Evolutionary conservation across 2,113 vertebrate genomes (phyloP), one percentile per base, ranked within the genome.

Genomic region (Motacilla alba): DNA sequence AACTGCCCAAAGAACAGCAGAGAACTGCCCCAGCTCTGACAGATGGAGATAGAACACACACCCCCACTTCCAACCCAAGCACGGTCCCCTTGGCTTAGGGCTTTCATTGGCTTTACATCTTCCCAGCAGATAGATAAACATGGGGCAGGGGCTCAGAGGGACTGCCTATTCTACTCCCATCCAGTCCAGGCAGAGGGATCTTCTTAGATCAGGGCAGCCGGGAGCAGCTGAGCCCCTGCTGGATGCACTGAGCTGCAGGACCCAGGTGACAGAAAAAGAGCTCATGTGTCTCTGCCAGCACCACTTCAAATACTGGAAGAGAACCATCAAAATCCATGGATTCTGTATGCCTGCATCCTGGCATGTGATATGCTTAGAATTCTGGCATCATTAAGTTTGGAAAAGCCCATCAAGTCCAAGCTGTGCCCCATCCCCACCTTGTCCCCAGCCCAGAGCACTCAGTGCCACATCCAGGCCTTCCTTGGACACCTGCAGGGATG

Each of bases 341-440:
- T 77, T 11, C n/a, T 58, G 0, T 2, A 21, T 14, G 9, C 43
- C 72, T 83, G 13, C 3, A 11, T 21, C 41, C 37, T 13, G 6
- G 11, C 13, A 24, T 5, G 12, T 30, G 35, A 33, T 11, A 16
- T 15, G 26, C 8, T 60, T 13, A 15, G 30, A 75, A 35, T 13
- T 4, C 0, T 17, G 55, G 53, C 67, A n/a, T 18, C 7, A 1
- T 11, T 30, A 2, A 46, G 7, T 28, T 4, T 2, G 52, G 69
- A n/a, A 59, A 67, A 52, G 5, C 0, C 3, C 35, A 33, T 2
- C 0, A 0, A 50, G 43, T 9, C 13, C 35, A 0, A 17, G 11
- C 58, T 56, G 49, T 49, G 30, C 8, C 31, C 0, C 0, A 10
- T 33, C 0, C 9, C n/a, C 66, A 35, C 41, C 35, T 4, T 79